These are phyloP conservation scores for Phocoena sinus DNA, from an alignment of 2,113 vertebrate genomes.

Conservation along the genomic window DNA sequence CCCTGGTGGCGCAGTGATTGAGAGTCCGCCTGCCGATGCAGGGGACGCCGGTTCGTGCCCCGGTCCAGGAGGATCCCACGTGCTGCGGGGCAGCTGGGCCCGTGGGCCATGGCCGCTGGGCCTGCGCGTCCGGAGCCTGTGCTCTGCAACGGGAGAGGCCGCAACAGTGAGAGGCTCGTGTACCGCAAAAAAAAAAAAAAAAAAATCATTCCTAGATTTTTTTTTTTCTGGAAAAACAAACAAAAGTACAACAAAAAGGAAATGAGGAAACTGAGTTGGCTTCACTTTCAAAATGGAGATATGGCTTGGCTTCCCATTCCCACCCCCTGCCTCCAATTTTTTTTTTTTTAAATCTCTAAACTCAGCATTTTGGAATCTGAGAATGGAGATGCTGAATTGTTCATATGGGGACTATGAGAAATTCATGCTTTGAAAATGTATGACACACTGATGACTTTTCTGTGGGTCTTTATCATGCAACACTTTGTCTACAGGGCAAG, in stretches of 20 bases:
- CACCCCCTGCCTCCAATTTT: no score
- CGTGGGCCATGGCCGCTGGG: no score
- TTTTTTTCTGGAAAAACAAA: neutral
- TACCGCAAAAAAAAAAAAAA: no score
- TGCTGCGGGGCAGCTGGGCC: no score
- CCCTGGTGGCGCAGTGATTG: no score
- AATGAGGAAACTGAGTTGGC: neutral
- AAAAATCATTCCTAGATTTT: neutral
- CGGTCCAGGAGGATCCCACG: no score
- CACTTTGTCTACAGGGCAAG: neutral
- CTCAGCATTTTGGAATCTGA: neutral
- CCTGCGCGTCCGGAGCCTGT: no score
- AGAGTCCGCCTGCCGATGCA: no score
- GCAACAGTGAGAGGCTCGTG: no score
- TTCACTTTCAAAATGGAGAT: neutral
- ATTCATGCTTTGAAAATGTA: neutral
- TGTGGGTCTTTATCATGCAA: neutral
- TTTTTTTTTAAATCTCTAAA: neutral
- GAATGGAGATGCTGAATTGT: neutral
- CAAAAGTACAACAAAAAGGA: neutral
- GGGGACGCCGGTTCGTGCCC: no score
- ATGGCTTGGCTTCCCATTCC: neutral
- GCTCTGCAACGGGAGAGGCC: no score
- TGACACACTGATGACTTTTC: neutral
- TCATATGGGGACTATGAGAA: neutral